Base-by-base conservation (phyloP, 1,140 invertebrate genomes). In the Drosophila arawakana region DNA sequence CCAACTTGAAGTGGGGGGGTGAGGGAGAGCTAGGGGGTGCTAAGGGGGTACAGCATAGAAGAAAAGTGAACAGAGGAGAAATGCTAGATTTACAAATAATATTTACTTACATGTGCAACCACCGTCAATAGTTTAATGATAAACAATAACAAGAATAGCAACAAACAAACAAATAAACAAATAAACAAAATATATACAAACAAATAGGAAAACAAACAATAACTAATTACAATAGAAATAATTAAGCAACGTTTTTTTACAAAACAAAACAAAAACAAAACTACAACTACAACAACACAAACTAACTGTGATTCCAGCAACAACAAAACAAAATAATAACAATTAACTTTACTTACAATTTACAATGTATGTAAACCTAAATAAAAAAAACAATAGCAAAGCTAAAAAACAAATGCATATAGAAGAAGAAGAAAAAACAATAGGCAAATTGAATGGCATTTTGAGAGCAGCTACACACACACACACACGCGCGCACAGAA, bases 291-390 rank as follows among this genome's bases (percentile, higher is more conserved):
- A 82, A 83, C 83, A 88, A 88, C 83, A 88, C 83, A 88, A 88
- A 88, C 83, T 88, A 88, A 88, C 83, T 88, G 83, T 88, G 83
- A 88, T 88, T 81, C 81, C 84, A 88, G 86, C 78, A 76, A 80
- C 68, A 80, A 79, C 49, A 86, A 79, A 77, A 50, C 54, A 25
- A 58, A 71, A 62, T 70, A 80, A 67, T 41, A 63, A 70, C 58
- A 80, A 71, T 68, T 69, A 83, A 78, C 72, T 67, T 47, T 55
- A 74, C 47, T 52, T 69, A 73, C 59, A 59, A 69, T 46, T 60
- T 47, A 73, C 37, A 41, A 65, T 66, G 72, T 15, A 43, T 34
- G 41, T 50, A 67, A 76, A 70, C 61, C 18, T 21, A 47, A 35
- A 30, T 30, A 30, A 30, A 30, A 76, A 77, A 74, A 78, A 74